Evolutionary conservation across 2,888 invertebrate genomes (phyloP).

Genomic region (Bhutanitis thaidina): DNA sequence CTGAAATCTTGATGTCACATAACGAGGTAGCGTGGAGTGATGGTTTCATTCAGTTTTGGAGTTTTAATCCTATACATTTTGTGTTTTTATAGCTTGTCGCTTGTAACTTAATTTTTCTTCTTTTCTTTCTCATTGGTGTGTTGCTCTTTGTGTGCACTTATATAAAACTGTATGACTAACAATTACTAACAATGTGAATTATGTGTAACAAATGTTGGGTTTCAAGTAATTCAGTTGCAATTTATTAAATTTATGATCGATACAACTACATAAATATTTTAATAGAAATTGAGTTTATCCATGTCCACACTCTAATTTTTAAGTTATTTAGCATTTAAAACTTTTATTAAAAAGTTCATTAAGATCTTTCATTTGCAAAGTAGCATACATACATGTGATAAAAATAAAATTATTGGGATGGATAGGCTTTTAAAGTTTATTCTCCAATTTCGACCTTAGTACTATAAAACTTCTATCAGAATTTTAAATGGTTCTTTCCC

Average conservation of each 20-base stretch:
- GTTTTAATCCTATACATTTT: slow-evolving; percentile 27
- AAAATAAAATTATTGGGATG: slow-evolving; percentile 4
- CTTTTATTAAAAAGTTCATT: not conserved
- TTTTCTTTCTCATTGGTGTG: slow-evolving; percentile 56
- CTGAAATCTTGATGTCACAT: slow-evolving; percentile 57
- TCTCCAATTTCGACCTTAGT: not conserved
- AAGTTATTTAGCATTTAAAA: not conserved
- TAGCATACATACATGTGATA: not conserved
- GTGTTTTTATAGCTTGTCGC: slow-evolving; percentile 48
- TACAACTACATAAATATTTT: not conserved
- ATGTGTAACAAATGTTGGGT: slow-evolving; percentile 23
- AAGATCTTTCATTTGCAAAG: not conserved
- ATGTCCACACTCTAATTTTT: not conserved
- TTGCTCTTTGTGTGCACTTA: slow-evolving; percentile 62
- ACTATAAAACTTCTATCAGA: no score
- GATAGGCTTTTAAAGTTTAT: slow-evolving; percentile 1
- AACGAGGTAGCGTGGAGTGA: slow-evolving; percentile 70
- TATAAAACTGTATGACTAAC: slow-evolving; percentile 37
- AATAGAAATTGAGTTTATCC: slow-evolving; percentile 8
- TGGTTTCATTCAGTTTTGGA: slow-evolving; percentile 53
- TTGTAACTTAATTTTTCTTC: slow-evolving; percentile 40
- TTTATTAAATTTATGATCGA: no score
- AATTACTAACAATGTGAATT: slow-evolving; percentile 37
- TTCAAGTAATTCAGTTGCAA: slow-evolving; percentile 13
- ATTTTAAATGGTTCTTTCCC: no score